Conservation (phyloP, 2,113 vertebrate species). For the Carlito syrichta region DNA sequence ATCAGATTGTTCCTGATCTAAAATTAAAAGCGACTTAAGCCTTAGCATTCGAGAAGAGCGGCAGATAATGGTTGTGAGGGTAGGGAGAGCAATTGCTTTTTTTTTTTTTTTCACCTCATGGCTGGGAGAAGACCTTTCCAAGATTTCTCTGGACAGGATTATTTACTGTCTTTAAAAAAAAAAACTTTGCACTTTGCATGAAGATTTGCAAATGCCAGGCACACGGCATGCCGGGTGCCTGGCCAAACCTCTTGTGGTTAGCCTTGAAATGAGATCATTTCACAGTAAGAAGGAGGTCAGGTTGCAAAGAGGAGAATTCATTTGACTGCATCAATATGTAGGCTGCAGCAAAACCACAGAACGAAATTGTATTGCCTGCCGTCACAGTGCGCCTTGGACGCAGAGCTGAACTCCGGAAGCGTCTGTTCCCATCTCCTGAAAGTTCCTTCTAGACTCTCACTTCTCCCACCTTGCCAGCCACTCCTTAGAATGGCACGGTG, state of each 20-base stretch:
- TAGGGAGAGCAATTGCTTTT: constrained; percentile 51
- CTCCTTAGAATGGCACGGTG: neutral
- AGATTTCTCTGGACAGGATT: constrained; percentile 69
- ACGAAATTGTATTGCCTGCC: neutral
- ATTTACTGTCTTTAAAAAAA: constrained; percentile 69
- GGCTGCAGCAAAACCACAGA: constrained; percentile 60
- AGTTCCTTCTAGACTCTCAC: neutral
- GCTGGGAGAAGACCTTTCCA: constrained; percentile 64
- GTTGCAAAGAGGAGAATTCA: constrained; percentile 67
- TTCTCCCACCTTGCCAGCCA: neutral
- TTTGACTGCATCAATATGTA: constrained; percentile 70
- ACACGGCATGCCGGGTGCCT: constrained; percentile 65
- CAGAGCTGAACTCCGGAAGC: neutral
- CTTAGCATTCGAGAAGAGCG: constrained; percentile 42
- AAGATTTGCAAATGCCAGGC: constrained; percentile 77
- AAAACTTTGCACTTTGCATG: constrained; percentile 71
- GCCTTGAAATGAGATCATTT: constrained; percentile 78
- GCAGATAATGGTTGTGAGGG: constrained; percentile 49
- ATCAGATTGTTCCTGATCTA: constrained; percentile 65
- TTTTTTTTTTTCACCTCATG: constrained; percentile 27
- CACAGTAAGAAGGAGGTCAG: constrained; percentile 78
- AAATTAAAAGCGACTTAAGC: constrained; percentile 69
- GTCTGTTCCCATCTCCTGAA: neutral
- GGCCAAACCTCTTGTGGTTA: constrained; percentile 76
- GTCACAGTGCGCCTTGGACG: neutral